Evolutionary conservation across 2,888 invertebrate species (phyloP), one percentile per base, ranked within the genome.

Genomic region (Psylliodes chrysocephalus): DNA sequence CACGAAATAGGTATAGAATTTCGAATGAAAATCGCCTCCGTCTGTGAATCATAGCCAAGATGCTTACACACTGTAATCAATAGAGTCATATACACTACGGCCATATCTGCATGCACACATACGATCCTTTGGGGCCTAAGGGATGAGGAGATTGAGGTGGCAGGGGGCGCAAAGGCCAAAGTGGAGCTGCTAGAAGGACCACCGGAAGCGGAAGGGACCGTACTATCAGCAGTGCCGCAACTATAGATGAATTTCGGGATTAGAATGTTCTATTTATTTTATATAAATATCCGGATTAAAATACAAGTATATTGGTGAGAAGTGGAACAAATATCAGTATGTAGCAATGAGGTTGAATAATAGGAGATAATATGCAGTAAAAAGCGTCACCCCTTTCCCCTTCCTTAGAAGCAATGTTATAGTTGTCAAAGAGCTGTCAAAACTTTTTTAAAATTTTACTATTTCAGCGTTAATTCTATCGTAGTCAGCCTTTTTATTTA

Each of bases 71-170:
- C 61, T 74, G 74, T 79, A 79, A 81, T 81, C 79, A 78, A 81
- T 81, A 81, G 78, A 78, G 77, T 78, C 65, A 69, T 67, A 69
- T 66, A 69, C 75, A 76, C 73, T 63, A 64, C 69, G 76, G 76
- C 77, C 73, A 75, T 79, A 79, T 79, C 79, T 79, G 78, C 78
- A 78, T 80, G 77, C 78, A 79, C 78, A 79, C 77, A 79, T 77
- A 78, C 75, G 74, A 73, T 65, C 66, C 64, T 60, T 15, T 33
- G 54, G 68, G 60, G 53, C 22, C 17, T 38, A 19, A 28, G 49
- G 46, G 49, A 22, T 10, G n/a, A 49, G 54, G 17, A 42, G 54
- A 44, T 10, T 14, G 46, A 18, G 52, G 52, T n/a, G 63, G 47
- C 22, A 67, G 53, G 67, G 68, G 70, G 68, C 67, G 72, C 61